Conservation (phyloP, 2,113 vertebrate species). For the Pterocles gutturalis region DNA sequence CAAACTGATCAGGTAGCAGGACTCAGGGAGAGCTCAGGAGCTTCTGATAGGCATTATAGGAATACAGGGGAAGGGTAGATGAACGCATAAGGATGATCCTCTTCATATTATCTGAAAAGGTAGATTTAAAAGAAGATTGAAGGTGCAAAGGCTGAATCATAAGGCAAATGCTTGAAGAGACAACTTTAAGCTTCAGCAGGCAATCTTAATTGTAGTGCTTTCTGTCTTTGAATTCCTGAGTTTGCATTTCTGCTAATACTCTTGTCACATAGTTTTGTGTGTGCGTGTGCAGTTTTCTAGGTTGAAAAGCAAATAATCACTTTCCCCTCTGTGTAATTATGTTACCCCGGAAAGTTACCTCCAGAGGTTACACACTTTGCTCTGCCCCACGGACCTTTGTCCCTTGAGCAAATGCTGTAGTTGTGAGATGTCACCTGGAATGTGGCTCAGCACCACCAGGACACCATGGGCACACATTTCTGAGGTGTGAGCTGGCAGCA, state of each 20-base stretch:
- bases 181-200: not conserved
- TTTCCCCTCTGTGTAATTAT: not conserved
- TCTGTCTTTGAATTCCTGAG: not conserved
- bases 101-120: not conserved
- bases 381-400: not conserved
- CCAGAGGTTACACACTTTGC: not conserved
- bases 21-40: not conserved
- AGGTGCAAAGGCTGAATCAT: not conserved
- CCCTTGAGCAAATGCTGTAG: not conserved
- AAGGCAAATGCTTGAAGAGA: not conserved
- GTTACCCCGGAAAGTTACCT: not conserved
- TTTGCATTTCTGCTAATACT: not conserved
- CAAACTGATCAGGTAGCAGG: not conserved
- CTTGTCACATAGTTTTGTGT: not conserved
- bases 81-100: not conserved
- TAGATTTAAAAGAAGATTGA: not conserved
- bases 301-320: not conserved
- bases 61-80: not conserved
- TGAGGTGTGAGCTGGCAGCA: not conserved
- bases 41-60: fast-evolving
- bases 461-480: not conserved
- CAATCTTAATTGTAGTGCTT: not conserved
- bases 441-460: fast-evolving
- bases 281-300: not conserved
- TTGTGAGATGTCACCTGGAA: not conserved